Evolutionary conservation across 2,888 invertebrate species (phyloP).

Genomic region (Furcula furcula): DNA sequence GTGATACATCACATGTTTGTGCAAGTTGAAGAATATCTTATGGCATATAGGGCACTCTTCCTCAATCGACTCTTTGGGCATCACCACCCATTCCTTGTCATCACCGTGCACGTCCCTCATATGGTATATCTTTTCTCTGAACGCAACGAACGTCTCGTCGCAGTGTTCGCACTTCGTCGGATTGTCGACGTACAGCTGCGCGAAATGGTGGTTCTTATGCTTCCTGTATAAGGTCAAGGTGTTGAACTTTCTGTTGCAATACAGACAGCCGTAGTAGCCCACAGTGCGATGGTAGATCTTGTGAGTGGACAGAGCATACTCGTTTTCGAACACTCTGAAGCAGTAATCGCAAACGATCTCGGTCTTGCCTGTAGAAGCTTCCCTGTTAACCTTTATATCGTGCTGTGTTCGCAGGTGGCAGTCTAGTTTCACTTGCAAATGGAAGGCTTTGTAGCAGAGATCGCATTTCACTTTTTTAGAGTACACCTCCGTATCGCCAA

Average conservation of each 20-base stretch:
- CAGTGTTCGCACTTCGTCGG: constrained; percentile 75
- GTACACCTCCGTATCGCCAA: constrained; percentile 68
- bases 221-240: constrained; percentile 70
- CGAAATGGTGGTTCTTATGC: constrained; percentile 75
- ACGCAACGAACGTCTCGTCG: constrained; percentile 79
- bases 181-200: constrained; percentile 64
- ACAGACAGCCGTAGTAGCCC: constrained; percentile 71
- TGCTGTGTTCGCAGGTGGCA: constrained; percentile 72
- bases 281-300: constrained; percentile 70
- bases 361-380: constrained; percentile 47
- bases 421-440: constrained; percentile 72
- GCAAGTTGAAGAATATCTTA: constrained; percentile 69
- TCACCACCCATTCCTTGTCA: constrained; percentile 70
- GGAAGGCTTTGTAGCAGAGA: constrained; percentile 74
- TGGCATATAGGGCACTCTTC: constrained; percentile 69
- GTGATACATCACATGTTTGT: constrained; percentile 67
- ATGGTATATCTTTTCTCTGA: constrained; percentile 76
- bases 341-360: constrained; percentile 73
- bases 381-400: constrained; percentile 46
- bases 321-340: constrained; percentile 70
- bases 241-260: constrained; percentile 77
- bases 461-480: constrained; percentile 69
- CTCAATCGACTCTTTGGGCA: constrained; percentile 66
- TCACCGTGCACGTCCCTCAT: constrained; percentile 72
- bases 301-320: constrained; percentile 61